phyloP scores from a whole-genome alignment of 2,113 vertebrate species.

The Antechinus stuartii region DNA sequence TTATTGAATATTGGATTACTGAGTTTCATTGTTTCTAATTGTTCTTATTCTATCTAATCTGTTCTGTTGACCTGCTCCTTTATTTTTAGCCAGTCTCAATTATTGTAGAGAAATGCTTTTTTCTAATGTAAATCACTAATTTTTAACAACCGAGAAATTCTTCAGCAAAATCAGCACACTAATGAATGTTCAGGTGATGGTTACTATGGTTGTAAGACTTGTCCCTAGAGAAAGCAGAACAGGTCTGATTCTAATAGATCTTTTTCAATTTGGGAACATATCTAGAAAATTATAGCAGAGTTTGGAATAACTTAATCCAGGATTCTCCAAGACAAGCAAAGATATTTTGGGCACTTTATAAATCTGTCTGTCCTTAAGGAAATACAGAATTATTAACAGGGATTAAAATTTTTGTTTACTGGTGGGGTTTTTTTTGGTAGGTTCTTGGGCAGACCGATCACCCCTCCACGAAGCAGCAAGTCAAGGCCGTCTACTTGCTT shows the following conservation, averaged over 20 bases:
- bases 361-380: neutral
- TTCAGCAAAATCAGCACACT: neutral
- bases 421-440: conserved; percentile 79
- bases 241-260: neutral
- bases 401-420: neutral
- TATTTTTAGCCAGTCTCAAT: neutral
- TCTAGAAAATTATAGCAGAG: neutral
- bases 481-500: conserved; percentile 94
- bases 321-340: neutral
- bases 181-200: neutral
- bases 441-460: conserved; percentile 96
- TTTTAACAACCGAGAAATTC: neutral
- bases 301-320: neutral
- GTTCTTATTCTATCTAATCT: neutral
- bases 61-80: neutral
- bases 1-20: neutral
- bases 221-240: neutral
- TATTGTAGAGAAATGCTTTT: neutral
- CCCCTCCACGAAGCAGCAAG: conserved; percentile 95
- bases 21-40: neutral
- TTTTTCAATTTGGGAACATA: neutral
- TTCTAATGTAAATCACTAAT: neutral
- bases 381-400: accelerated
- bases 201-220: neutral
- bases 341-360: no score